Evolutionary conservation across 1,140 invertebrate species (phyloP), one percentile per base, ranked within the genome.

Genomic region (Kradibia gibbosae): DNA sequence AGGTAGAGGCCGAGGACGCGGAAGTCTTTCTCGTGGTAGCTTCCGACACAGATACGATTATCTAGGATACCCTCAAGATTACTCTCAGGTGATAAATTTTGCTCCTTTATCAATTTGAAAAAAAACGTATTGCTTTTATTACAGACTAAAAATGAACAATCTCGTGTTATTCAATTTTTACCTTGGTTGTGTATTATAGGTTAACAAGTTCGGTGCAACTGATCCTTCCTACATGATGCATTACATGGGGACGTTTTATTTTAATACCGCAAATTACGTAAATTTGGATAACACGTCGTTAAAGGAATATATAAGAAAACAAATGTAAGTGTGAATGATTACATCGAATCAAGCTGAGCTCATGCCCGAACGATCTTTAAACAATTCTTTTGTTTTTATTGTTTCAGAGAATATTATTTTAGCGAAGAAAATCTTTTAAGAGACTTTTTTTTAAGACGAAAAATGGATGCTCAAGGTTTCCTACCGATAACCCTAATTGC

Each of bases 361-460:
- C 50, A 53, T 53, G 15, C 15, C 50, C 50, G 13, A 4, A 22
- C 20, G 50, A 4, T 39, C 15, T 28, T 55, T 50, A 36, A 71
- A 73, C 71, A 53, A 65, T 82, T 31, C 62, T 78, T 83, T 53
- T 71, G 81, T 85, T 81, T 84, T 71, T 82, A 82, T 75, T 85
- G 85, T 93, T 94, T 48, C 91, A 99, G 98, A 89, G 98, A 99
- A 92, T 99, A 99, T 92, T 99, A 99, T 93, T 99, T 99, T 92
- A 99, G 97, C 88, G 95, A 96, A 86, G 98, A 99, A 86, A 99
- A 99, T 92, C 92, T 99, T 73, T 94, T 96, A 85, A 95, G 96
- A 86, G 99, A 99, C 90, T 98, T 99, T 91, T 99, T 98, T 92
- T 93, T 99, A 84, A 94, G 99, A 76, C 94, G 97, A 82, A 98